Evolutionary conservation across 2,113 vertebrate species (phyloP).

Genomic region (human (Homo sapiens)): GRCh38 chr5:171198501-171199000

Average conservation of each 20-base stretch:
- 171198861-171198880: not conserved
- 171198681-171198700: not conserved
- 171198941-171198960: not conserved
- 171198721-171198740: not conserved
- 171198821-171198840: not conserved
- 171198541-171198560: not conserved
- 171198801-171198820: not conserved
- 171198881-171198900: not conserved
- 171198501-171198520: not conserved
- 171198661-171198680: not conserved
- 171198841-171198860: not conserved
- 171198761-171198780: not conserved
- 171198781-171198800: not conserved
- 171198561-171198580: not conserved
- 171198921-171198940: conserved; percentile 10
- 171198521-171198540: not conserved
- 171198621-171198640: not conserved
- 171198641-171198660: not conserved
- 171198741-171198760: not conserved
- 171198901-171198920: not conserved
- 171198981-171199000: conserved; percentile 19
- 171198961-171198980: not conserved
- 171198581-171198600: not conserved
- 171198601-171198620: not conserved
- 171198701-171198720: not conserved